Evolutionary conservation across 2,113 vertebrate species (phyloP).

Genomic region (Oreocharis arfaki): DNA sequence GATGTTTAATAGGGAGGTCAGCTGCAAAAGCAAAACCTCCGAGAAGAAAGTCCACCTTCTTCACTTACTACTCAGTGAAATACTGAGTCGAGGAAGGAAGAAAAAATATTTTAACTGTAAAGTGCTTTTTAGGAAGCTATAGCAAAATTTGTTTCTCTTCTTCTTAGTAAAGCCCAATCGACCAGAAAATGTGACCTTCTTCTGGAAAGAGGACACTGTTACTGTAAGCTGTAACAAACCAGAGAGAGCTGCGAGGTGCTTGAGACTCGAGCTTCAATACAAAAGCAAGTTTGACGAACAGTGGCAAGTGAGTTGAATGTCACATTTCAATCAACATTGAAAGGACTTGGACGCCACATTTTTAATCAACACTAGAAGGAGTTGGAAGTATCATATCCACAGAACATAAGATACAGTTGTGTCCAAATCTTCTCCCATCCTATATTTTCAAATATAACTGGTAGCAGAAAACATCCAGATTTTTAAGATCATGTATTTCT

Average conservation of each 20-base stretch:
- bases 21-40: background rate
- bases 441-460: background rate
- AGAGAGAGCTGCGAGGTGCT: background rate
- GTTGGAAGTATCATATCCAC: background rate
- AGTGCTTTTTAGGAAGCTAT: background rate
- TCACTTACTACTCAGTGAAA: background rate
- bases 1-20: background rate
- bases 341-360: background rate
- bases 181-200: constrained; percentile 43
- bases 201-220: constrained; percentile 18
- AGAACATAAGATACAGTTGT: background rate
- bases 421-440: background rate
- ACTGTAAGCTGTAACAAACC: constrained; percentile 39
- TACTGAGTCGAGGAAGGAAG: background rate
- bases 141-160: background rate
- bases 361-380: background rate
- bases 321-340: background rate
- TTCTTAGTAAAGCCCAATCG: constrained; percentile 56
- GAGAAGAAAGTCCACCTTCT: background rate
- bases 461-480: background rate
- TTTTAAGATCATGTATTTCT: background rate
- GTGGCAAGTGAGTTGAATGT: constrained; percentile 60
- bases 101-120: background rate
- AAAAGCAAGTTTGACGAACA: constrained; percentile 34
- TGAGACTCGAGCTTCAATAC: constrained; percentile 62